phyloP scores from a whole-genome alignment of 2,113 vertebrate species.

The Phaethon lepturus region DNA sequence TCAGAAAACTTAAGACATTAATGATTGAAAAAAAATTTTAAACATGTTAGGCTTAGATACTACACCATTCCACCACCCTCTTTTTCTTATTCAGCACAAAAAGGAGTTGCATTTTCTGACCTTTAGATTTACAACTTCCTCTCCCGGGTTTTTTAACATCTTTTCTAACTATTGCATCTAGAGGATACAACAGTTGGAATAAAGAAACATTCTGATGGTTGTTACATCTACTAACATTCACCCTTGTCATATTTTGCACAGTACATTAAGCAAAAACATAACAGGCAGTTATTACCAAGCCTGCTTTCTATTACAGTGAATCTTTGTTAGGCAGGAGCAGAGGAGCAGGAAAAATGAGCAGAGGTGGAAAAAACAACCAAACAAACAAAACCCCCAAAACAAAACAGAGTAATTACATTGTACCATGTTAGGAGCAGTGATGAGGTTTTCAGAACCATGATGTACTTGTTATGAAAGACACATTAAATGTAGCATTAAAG shows the following conservation, averaged over 20 bases:
- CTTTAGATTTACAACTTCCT: neutral
- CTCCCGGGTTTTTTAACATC: neutral
- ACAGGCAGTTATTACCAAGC: neutral
- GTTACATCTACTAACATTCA: neutral
- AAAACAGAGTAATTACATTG: neutral
- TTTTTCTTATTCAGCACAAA: neutral
- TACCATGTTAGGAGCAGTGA: neutral
- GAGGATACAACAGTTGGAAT: constrained; percentile 3
- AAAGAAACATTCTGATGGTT: neutral
- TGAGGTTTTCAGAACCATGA: neutral
- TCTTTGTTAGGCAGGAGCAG: constrained; percentile 27
- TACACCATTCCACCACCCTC: rapidly evolving
- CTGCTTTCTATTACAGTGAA: constrained; percentile 20
- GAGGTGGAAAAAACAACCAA: neutral
- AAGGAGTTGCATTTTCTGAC: neutral
- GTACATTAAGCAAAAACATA: constrained; percentile 56
- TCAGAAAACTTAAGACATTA: neutral
- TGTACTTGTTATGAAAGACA: neutral
- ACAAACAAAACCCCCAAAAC: neutral
- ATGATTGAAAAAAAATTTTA: neutral
- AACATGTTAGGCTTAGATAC: neutral
- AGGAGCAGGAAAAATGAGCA: neutral
- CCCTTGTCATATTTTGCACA: constrained; percentile 45
- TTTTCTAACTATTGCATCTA: neutral
- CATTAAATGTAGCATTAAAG: neutral